phyloP scores from a whole-genome alignment of 2,888 invertebrate species.

The Catocala fraxini region DNA sequence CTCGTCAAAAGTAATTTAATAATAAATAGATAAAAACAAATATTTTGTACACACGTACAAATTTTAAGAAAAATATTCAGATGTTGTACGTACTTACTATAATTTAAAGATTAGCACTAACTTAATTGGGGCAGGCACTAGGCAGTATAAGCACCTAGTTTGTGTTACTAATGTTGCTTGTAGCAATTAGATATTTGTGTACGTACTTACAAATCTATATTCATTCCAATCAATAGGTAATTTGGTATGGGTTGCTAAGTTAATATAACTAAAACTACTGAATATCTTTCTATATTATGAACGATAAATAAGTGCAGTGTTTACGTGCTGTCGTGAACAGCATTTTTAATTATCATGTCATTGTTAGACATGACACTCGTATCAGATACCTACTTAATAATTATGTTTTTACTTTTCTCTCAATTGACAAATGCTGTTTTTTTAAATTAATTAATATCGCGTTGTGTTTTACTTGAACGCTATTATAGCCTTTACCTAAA shows the following conservation, averaged over 20 bases:
- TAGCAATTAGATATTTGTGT: slow-evolving; percentile 2
- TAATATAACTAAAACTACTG: too few relatives aligned
- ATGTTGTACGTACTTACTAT: slow-evolving; percentile 11
- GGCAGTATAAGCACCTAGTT: slow-evolving; percentile 31
- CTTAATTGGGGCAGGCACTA: slow-evolving; percentile 48
- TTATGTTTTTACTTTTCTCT: too few relatives aligned
- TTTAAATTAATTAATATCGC: too few relatives aligned
- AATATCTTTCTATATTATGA: too few relatives aligned
- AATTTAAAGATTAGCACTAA: slow-evolving; percentile 26
- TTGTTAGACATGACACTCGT: too few relatives aligned
- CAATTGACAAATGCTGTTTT: too few relatives aligned
- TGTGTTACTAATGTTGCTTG: slow-evolving; percentile 21
- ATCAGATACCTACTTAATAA: too few relatives aligned
- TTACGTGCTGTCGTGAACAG: too few relatives aligned
- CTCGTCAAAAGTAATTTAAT: slow-evolving; percentile 6
- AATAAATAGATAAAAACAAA: slow-evolving; percentile 6
- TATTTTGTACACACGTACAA: slow-evolving; percentile 6
- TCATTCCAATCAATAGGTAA: slow-evolving; percentile 3
- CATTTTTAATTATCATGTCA: background rate
- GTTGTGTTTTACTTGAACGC: too few relatives aligned
- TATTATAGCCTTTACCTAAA: too few relatives aligned
- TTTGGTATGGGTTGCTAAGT: background rate
- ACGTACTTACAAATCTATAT: slow-evolving; percentile 22
- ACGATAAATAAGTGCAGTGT: too few relatives aligned
- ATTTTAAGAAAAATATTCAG: slow-evolving; percentile 13